Base-by-base conservation (phyloP, 2,113 vertebrate species). In the Tachysurus vachellii region DNA sequence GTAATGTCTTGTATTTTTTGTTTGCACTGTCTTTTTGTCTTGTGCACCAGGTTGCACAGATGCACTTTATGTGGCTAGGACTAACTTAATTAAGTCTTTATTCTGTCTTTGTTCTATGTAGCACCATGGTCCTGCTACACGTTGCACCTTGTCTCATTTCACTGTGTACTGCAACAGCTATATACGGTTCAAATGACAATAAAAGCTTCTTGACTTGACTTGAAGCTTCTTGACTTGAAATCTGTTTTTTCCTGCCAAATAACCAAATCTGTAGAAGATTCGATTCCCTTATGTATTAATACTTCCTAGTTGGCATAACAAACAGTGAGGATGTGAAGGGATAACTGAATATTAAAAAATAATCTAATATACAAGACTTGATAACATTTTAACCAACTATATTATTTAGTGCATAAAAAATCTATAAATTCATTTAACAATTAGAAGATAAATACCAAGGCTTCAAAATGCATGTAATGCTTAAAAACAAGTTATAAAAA, bases 221-320 rank as follows among this genome's bases (percentile, higher is more conserved):
- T 36, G 36, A 36, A 36, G 36, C 36, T 36, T 36, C 36, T 36
- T 36, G 36, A 36, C 36, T 36, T 36, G 36, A 36, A 36, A 36
- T 71, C 77, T 87, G 68, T 19, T 26, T 61, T 80, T 56, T n/a
- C 76, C 82, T 84, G 79, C 80, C 56, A 80, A 81, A 80, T 56
- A 82, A 66, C 59, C 62, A 77, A 59, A 87, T 87, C 68, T 87
- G 76, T 73, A 44, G 44, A 54, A 83, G 54, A 79, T 83, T 83
- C 19, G 16, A 75, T 62, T 85, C 61, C n/a, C 64, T 75, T 75
- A 36, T 75, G 70, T 85, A 59, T 83, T 82, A 85, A 59, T 85
- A n/a, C 23, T 53, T 50, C 73, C 73, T 50, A 47, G 42, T 73
- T 11, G 5, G 71, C 36, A 13, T 47, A 23, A 36, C 36, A 36